Conservation (phyloP, 2,113 vertebrate species). For the Pterophyllum scalare region DNA sequence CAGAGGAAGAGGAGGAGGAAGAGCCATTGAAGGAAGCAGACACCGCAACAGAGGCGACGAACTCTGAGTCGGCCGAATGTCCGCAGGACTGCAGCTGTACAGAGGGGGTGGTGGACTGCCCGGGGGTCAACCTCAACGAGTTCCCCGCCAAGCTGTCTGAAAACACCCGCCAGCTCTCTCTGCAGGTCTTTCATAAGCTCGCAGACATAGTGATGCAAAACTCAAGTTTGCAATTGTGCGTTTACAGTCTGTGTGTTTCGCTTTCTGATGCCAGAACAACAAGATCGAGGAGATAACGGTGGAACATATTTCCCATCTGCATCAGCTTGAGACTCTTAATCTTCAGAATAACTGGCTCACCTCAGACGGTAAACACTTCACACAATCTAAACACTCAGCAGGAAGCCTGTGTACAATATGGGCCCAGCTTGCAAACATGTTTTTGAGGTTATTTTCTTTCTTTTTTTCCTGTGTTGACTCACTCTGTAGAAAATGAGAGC, state of each 20-base stretch:
- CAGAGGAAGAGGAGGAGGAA: slow-evolving; percentile 66
- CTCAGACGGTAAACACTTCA: slow-evolving; percentile 84
- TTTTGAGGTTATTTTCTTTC: background rate
- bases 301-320: slow-evolving; percentile 89
- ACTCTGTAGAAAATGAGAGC: background rate
- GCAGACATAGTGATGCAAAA: background rate
- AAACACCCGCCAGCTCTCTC: slow-evolving; percentile 88
- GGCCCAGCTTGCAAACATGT: background rate
- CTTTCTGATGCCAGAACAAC: slow-evolving; percentile 87
- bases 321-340: slow-evolving; percentile 93
- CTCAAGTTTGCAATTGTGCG: background rate
- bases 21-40: slow-evolving; percentile 32
- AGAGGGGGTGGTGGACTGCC: slow-evolving; percentile 92
- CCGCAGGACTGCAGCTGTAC: slow-evolving; percentile 89
- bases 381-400: background rate
- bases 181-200: slow-evolving; percentile 84
- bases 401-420: background rate
- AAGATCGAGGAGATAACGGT: slow-evolving; percentile 91
- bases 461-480: background rate
- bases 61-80: slow-evolving; percentile 68
- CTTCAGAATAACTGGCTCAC: slow-evolving; percentile 96
- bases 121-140: slow-evolving; percentile 89
- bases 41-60: background rate
- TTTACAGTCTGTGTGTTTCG: slow-evolving; percentile 35
- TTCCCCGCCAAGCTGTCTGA: slow-evolving; percentile 88